A percentile compares a stretch with the other conserved stretches of the same genome.
Conservation (phyloP, 64 coral and sea anemone genomes). For the Stylophora pistillata region DNA sequence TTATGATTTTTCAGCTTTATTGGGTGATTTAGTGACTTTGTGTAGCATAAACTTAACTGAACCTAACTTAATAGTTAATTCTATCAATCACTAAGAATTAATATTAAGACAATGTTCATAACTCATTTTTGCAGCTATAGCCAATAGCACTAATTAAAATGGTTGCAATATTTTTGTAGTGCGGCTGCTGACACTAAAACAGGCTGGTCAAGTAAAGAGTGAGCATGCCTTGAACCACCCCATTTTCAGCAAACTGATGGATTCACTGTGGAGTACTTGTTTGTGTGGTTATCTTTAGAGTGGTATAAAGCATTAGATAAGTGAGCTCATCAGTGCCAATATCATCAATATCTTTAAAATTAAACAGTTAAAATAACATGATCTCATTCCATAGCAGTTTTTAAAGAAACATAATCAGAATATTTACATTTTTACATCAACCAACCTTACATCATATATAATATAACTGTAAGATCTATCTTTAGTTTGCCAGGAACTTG, state of each 20-base stretch:
- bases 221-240: constrained; percentile 46
- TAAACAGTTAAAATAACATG: too few species aligned
- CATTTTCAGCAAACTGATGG: constrained; percentile 62
- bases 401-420: too few species aligned
- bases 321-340: background rate
- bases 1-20: too few species aligned
- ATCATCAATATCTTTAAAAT: too few species aligned
- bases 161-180: background rate
- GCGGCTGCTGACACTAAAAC: constrained; percentile 57
- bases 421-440: too few species aligned
- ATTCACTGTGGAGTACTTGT: constrained; percentile 58
- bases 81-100: background rate
- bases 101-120: background rate
- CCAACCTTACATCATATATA: background rate
- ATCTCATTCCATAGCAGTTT: too few species aligned
- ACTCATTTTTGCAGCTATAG: background rate
- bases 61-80: background rate
- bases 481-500: constrained; percentile 56
- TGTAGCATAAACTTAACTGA: too few species aligned
- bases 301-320: background rate
- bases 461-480: background rate
- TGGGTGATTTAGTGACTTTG: too few species aligned
- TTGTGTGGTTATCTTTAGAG: constrained; percentile 47
- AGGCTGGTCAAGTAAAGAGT: constrained; percentile 21
- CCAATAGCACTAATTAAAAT: background rate